Evolutionary conservation across 2,888 invertebrate species (phyloP).

Genomic region (Xylota segnis): DNA sequence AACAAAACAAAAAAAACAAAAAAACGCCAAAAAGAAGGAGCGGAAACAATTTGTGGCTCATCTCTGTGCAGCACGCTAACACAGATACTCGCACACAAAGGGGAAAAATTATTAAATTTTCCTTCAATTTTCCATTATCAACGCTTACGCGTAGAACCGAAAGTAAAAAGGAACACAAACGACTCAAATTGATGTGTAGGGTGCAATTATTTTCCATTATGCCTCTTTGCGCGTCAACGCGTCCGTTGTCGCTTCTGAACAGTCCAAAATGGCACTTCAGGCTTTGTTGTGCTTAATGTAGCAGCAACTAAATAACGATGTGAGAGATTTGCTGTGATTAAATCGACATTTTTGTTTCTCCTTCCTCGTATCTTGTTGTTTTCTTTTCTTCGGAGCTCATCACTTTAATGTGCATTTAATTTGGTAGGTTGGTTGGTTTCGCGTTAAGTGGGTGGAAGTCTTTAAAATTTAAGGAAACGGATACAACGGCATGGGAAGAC

Average conservation of each 20-base stretch:
- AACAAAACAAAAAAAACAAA: constrained; percentile 1
- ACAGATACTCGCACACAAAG: constrained; percentile 2
- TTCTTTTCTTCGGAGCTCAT: constrained; percentile 5
- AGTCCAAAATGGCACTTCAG: constrained; percentile 15
- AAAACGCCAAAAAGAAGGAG: constrained; percentile 5
- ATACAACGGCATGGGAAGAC: background rate
- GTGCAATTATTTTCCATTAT: constrained; percentile 61
- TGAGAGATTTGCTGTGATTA: constrained; percentile 32
- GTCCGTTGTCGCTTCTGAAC: constrained; percentile 21
- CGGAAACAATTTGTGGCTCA: constrained; percentile 57
- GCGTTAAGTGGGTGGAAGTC: background rate
- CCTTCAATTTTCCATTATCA: constrained; percentile 51
- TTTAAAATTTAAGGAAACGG: background rate
- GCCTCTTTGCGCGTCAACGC: constrained; percentile 32
- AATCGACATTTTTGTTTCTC: constrained; percentile 24
- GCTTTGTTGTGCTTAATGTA: constrained; percentile 42
- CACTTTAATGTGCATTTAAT: constrained; percentile 31
- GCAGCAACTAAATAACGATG: constrained; percentile 33
- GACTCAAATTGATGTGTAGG: constrained; percentile 38
- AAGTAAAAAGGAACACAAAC: constrained; percentile 31
- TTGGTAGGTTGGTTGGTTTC: constrained; percentile 15
- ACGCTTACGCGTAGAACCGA: background rate
- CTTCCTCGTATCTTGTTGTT: background rate
- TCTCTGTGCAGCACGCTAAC: constrained; percentile 32
- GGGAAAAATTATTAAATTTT: constrained; percentile 48